Base-by-base conservation (phyloP, 35 echinoderm and acorn worm genomes). In the Apostichopus californicus region DNA sequence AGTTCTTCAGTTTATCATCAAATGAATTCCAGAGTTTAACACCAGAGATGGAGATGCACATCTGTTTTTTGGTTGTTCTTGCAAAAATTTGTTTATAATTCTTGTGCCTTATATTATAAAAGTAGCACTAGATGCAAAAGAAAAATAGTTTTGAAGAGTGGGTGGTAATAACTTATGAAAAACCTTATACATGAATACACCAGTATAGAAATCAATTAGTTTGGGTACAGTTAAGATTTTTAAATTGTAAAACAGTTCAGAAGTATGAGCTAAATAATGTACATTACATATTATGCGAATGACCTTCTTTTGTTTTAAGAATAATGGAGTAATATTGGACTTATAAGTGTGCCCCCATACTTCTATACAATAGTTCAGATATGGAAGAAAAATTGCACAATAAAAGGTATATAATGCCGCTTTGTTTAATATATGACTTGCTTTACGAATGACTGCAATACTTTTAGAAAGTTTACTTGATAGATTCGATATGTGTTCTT, bases 51-150 rank as follows among this genome's bases (percentile, higher is more conserved):
- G 24, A 25, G 24, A 25, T 25, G 24, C 24, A 25, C 24, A 25
- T 25, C 24, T 25, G 24, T 25, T 25, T 25, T 52, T 82, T 87
- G 5, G 3, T 87, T 57, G 83, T 87, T 61, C 55, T 87, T 60
- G 20, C 83, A 87, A n/a, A 81, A 46, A 6, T 81, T 53, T 81
- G 24, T 34, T 34, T 60, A 9, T 87, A 78, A 20, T 8, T 60
- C 55, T 87, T 87, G 1, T 65, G 83, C 61, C 83, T 87, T 13
- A 60, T 59, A 20, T 87, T 87, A 61, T 86, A 86, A 18, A 86
- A 18, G 55, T 87, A 24, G 64, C 83, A 87, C 61, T 58, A 24
- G 10, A 87, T 87, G n/a, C 53, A 5, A 87, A 61, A 24, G 10
- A 59, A 59, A 59, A 87, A 87, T 0, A 87, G 7, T 8, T 82